A percentile compares a stretch with the other conserved stretches of the same genome.
Conservation (phyloP, 2,797 vertebrate genomes). For the Acropternis orthonyx region DNA sequence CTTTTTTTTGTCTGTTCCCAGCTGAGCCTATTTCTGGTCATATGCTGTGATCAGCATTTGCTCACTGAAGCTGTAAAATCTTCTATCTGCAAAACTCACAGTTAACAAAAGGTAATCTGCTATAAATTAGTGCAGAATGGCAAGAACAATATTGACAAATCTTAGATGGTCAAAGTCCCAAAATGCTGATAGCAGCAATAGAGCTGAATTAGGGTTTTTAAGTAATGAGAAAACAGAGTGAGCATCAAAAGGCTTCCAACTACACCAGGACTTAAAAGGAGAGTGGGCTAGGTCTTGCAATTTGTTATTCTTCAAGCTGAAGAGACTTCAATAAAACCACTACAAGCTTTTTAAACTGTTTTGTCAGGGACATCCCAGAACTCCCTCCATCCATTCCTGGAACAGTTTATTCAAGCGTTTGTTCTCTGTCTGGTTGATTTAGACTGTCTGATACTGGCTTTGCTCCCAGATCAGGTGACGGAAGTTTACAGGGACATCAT, state of each 20-base stretch:
- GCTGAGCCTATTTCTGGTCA: neutral
- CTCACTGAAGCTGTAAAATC: neutral
- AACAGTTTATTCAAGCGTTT: constrained; percentile 16
- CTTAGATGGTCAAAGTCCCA: neutral
- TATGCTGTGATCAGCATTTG: neutral
- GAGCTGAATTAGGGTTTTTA: constrained; percentile 13
- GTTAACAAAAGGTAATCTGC: constrained; percentile 26
- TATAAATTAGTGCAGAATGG: constrained; percentile 48
- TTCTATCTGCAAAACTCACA: constrained; percentile 16
- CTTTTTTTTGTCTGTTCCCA: neutral
- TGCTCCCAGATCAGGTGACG: neutral
- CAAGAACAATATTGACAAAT: constrained; percentile 61
- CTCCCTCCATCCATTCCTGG: neutral
- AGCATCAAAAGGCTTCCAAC: neutral
- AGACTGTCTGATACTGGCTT: neutral
- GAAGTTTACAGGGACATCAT: neutral
- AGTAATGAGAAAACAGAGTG: neutral
- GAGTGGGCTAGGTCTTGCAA: neutral
- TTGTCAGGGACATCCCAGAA: neutral
- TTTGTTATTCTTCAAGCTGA: constrained; percentile 25
- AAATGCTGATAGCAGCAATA: constrained; percentile 60
- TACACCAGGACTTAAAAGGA: neutral
- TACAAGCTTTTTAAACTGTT: neutral
- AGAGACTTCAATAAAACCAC: neutral
- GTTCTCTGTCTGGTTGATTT: neutral